Evolutionary conservation across 2,797 vertebrate genomes (phyloP), one percentile per base, ranked within the genome.

Genomic region (Rhyacichthys aspro): DNA sequence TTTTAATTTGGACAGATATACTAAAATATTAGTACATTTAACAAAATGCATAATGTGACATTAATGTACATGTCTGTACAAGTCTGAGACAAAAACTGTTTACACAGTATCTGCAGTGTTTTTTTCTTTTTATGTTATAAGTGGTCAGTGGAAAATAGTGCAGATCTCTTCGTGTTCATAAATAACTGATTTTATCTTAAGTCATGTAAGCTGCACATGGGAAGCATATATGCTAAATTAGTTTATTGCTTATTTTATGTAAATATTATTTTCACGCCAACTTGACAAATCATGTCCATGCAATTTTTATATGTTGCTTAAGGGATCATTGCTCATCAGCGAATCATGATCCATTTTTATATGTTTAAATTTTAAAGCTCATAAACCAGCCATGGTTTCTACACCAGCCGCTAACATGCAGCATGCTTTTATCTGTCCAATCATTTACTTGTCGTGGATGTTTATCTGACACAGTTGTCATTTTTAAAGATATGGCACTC

Each of bases 401-500:
- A 18, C 54, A 45, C 37, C 45, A 33, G 14, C 41, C 50, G 2
- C 11, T 38, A 43, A 28, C 55, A 19, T 12, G 37, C 38, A 65
- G 49, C 50, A 48, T 64, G 50, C 56, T 28, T 7, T 3, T 48
- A 37, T 38, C 6, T 38, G 3, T 33, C 11, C 10, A 11, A 9
- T 11, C 15, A 33, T 38, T 53, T 15, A 1, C n/a, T 52, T 28
- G 23, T 28, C 7, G 23, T 28, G 23, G 23, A 6, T n/a, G 33
- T 9, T 16, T 42, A 12, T 50, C 39, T 50, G 12, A 43, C 11
- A 9, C 28, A 8, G 46, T 42, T 7, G 4, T 9, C 37, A 7
- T 32, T 17, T 41, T 41, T 16, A 1, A 63, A 99, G 98, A 67
- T 99, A 98, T 10, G 95, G 93, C 1, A 97, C 95, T 14, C 92